Conservation (phyloP, 2,113 vertebrate species). For the Lycaon pictus region DNA sequence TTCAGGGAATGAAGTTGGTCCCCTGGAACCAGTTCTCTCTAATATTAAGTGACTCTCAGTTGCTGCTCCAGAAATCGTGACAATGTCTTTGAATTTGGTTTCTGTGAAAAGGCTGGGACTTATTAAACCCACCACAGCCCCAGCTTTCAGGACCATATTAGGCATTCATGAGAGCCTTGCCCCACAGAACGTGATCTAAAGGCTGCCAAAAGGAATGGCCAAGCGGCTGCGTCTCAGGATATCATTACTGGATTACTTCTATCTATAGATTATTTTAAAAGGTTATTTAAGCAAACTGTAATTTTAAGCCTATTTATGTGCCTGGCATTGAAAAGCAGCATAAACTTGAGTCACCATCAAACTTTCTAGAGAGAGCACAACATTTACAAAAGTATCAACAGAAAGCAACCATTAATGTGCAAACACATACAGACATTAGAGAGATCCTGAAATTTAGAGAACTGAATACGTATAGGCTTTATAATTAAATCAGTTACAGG, state of each 20-base stretch:
- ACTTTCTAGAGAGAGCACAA: slow-evolving; percentile 29
- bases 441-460: slow-evolving; percentile 5
- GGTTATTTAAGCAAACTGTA: slow-evolving; percentile 60
- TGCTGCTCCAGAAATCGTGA: slow-evolving; percentile 64
- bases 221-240: not conserved
- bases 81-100: slow-evolving; percentile 73
- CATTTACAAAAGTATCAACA: slow-evolving; percentile 22
- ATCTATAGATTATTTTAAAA: slow-evolving; percentile 69
- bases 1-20: slow-evolving; percentile 1
- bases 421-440: not conserved
- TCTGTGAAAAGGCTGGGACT: slow-evolving; percentile 59
- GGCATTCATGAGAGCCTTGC: not conserved
- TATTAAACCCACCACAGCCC: slow-evolving; percentile 62
- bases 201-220: slow-evolving; percentile 47
- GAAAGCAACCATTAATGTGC: not conserved
- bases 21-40: slow-evolving; percentile 34
- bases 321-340: slow-evolving; percentile 62
- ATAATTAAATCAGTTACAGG: not conserved
- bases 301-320: slow-evolving; percentile 63
- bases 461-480: not conserved
- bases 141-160: slow-evolving; percentile 53
- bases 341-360: slow-evolving; percentile 15
- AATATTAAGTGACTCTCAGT: slow-evolving; percentile 62
- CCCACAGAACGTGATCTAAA: not conserved
- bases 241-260: slow-evolving; percentile 64